Evolutionary conservation across 1,140 invertebrate species (phyloP).

Genomic region (Parapsyche elsis): DNA sequence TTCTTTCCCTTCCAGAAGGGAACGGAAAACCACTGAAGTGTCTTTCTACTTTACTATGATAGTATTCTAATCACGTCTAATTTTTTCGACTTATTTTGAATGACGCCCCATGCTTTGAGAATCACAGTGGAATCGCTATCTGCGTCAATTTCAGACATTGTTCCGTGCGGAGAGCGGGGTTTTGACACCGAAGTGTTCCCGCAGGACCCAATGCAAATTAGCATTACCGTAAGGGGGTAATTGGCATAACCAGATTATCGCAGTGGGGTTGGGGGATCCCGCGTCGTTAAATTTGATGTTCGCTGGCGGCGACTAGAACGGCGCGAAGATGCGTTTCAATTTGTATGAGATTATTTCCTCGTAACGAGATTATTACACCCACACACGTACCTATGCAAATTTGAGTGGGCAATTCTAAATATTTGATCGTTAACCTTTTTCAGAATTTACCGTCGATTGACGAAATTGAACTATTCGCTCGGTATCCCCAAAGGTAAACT

Average conservation of each 20-base stretch:
- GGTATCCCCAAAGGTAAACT: background rate
- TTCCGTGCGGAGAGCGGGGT: background rate
- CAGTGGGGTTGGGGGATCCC: slow-evolving; percentile 6
- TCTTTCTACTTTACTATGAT: no score
- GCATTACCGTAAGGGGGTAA: slow-evolving; percentile 35
- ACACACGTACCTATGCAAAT: background rate
- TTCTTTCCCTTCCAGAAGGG: no score
- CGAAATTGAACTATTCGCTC: background rate
- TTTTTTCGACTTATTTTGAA: no score
- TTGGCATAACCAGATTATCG: slow-evolving; percentile 40
- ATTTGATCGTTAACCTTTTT: background rate
- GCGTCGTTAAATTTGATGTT: slow-evolving; percentile 36
- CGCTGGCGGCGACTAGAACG: background rate
- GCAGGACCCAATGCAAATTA: slow-evolving; percentile 34
- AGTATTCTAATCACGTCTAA: no score
- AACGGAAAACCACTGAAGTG: no score
- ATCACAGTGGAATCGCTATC: background rate
- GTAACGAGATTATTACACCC: background rate
- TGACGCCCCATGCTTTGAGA: background rate
- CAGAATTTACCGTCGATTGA: background rate
- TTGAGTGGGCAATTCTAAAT: background rate
- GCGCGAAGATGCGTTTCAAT: background rate
- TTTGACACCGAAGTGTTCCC: slow-evolving; percentile 16
- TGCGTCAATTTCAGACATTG: background rate
- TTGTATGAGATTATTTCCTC: background rate